phyloP scores from a whole-genome alignment of 1,140 invertebrate species.

The Spodoptera litura region DNA sequence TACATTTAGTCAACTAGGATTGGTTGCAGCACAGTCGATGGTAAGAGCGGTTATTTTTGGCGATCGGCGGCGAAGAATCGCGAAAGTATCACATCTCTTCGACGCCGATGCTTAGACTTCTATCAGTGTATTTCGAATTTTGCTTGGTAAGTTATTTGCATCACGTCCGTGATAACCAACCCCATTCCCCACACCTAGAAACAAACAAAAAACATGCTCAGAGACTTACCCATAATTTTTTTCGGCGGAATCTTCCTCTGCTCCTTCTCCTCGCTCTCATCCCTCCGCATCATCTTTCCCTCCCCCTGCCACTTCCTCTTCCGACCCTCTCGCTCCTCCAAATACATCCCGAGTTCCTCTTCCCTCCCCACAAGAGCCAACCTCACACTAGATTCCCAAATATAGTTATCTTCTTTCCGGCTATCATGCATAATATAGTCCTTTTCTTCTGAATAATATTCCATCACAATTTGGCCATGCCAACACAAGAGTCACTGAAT shows the following conservation, averaged over 20 bases:
- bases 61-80: no score
- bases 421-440: constrained; percentile 79
- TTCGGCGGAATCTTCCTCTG: constrained; percentile 78
- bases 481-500: constrained; percentile 74
- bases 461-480: constrained; percentile 76
- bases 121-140: no score
- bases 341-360: constrained; percentile 77
- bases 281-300: constrained; percentile 73
- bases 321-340: constrained; percentile 73
- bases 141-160: no score
- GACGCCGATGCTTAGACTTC: no score
- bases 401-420: constrained; percentile 69
- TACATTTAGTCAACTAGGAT: no score
- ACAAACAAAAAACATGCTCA: constrained; percentile 10
- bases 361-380: constrained; percentile 71
- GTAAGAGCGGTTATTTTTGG: no score
- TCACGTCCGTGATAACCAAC: no score
- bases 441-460: constrained; percentile 66
- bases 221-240: constrained; percentile 78
- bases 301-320: constrained; percentile 78
- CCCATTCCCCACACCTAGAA: no score
- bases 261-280: constrained; percentile 73
- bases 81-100: no score
- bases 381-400: constrained; percentile 77
- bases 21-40: no score